Evolutionary conservation across 1,140 invertebrate species (phyloP), one percentile per base, ranked within the genome.

Genomic region (Nephila pilipes): DNA sequence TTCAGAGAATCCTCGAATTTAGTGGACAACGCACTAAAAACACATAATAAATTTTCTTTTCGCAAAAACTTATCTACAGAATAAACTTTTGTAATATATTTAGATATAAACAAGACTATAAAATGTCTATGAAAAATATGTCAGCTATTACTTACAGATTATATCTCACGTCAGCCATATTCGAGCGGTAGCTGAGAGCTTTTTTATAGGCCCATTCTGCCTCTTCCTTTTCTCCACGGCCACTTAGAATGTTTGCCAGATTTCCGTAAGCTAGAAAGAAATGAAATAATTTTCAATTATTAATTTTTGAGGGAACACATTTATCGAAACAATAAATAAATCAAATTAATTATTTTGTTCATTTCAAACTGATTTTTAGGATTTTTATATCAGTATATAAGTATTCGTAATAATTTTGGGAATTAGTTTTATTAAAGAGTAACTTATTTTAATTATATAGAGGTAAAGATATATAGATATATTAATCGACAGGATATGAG

Each of bases 121-220:
- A 46, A 46, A 46, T 46, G 46, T 46, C 6, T 10, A 75, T 18
- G 69, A 12, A 75, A 75, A 54, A 81, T 54, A 25, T 81, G 22
- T 81, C 46, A n/a, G 20, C 22, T 81, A 16, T 54, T 32, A 98
- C 98, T 99, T 96, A 99, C 99, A 99, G 96, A 96, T 99, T 99
- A 95, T 99, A 99, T 96, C 99, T 98, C 81, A 99, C 98, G 95
- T 99, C 98, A 90, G 98, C 98, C 98, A 99, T 99, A 96, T 99
- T 99, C 93, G 97, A 97, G 95, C 98, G 97, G 96, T 98, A 97
- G 91, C 97, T 96, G 36, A 99, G 97, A 79, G 98, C 98, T 95
- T 97, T 97, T 95, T 97, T 97, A 95, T 98, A 98, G 38, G 98
- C 98, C 95, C 96, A 96, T 96, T 99, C 98, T 1, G 98, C 98